A percentile compares a stretch with the other conserved stretches of the same genome.
Evolutionary conservation across 1,140 invertebrate genomes (phyloP).

Genomic region (Drosophila kurseongensis): DNA sequence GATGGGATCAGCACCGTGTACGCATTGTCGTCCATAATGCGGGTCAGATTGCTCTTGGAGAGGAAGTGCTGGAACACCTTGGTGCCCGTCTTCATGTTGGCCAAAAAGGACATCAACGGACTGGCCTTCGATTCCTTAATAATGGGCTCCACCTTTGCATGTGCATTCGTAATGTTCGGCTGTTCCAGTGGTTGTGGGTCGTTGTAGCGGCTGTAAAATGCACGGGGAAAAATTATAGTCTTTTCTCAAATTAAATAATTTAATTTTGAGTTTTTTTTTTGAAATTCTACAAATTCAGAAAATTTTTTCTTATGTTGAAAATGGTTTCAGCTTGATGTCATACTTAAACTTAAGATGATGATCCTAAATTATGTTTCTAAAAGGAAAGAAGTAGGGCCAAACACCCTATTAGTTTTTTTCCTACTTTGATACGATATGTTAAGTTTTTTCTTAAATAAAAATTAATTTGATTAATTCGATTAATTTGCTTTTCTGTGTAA

Average conservation of each 20-base stretch:
- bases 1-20: slow-evolving; percentile 88
- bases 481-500: neutral
- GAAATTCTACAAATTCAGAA: too few species aligned
- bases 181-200: slow-evolving; percentile 84
- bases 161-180: slow-evolving; percentile 78
- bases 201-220: slow-evolving; percentile 70
- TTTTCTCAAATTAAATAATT: neutral
- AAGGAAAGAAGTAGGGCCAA: too few species aligned
- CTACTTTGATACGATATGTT: too few species aligned
- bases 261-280: too few species aligned
- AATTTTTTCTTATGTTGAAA: too few species aligned
- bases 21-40: slow-evolving; percentile 86
- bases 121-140: slow-evolving; percentile 86
- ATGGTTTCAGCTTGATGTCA: too few species aligned
- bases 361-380: too few species aligned
- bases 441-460: neutral
- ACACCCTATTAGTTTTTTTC: too few species aligned
- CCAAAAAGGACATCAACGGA: slow-evolving; percentile 87
- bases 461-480: neutral
- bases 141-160: slow-evolving; percentile 81
- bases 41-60: slow-evolving; percentile 86
- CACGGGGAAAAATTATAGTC: neutral
- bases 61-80: slow-evolving; percentile 88
- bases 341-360: too few species aligned
- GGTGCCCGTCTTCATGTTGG: slow-evolving; percentile 87